Evolutionary conservation across 1,140 invertebrate species (phyloP).

Genomic region (Hyles vespertilio): DNA sequence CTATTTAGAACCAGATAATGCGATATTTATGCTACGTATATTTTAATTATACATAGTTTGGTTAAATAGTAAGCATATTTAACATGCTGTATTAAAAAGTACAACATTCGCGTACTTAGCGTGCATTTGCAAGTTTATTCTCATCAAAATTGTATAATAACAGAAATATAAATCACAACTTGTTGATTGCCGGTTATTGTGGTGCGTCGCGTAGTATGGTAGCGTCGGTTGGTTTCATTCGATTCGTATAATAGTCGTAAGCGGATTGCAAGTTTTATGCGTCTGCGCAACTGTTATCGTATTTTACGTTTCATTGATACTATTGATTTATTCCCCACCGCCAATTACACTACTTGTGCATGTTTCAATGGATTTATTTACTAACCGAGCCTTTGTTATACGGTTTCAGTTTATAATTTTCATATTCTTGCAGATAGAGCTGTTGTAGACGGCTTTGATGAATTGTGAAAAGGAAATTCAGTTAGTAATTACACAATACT

Average conservation of each 20-base stretch:
- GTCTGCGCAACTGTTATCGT: slow-evolving; percentile 3
- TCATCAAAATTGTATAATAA: no score
- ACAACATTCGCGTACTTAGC: no score
- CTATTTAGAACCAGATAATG: no score
- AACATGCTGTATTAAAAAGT: no score
- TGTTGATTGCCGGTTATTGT: slow-evolving; percentile 44
- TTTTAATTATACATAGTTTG: not conserved
- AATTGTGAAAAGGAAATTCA: no score
- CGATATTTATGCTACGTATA: not conserved
- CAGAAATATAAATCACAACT: slow-evolving; percentile 22
- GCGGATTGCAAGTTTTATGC: slow-evolving; percentile 22
- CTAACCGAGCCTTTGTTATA: no score
- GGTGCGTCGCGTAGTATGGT: slow-evolving; percentile 32
- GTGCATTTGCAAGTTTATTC: no score
- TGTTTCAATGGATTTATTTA: slow-evolving; percentile 3
- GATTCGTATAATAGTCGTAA: slow-evolving; percentile 15
- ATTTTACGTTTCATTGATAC: slow-evolving; percentile 13
- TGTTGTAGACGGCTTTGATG: no score
- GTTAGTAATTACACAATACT: no score
- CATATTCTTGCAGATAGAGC: no score
- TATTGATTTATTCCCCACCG: slow-evolving; percentile 34
- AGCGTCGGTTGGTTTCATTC: slow-evolving; percentile 11
- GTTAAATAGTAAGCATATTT: no score
- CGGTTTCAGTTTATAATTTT: no score
- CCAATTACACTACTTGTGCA: slow-evolving; percentile 46